Conservation (phyloP, 2,113 vertebrate species). For the Brachypteracias leptosomus region DNA sequence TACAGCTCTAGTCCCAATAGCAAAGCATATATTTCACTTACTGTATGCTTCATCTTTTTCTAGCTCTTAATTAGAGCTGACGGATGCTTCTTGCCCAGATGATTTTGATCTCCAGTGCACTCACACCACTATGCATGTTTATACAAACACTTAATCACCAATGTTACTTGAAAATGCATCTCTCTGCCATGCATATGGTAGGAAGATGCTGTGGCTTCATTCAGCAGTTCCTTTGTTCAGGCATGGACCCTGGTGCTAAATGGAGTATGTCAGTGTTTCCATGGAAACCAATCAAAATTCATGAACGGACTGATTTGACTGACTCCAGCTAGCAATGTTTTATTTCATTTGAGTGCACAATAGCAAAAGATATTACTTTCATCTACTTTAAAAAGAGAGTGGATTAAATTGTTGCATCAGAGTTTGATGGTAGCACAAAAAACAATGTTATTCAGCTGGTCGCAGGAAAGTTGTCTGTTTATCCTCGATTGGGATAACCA, state of each 20-base stretch:
- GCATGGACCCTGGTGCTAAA: conserved; percentile 27
- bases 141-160: neutral
- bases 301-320: conserved; percentile 23
- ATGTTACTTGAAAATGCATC: neutral
- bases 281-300: conserved; percentile 63
- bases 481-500: neutral
- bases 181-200: neutral
- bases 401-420: conserved; percentile 4
- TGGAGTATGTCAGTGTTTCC: conserved; percentile 40
- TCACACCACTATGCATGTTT: neutral
- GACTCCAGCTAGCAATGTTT: conserved; percentile 31
- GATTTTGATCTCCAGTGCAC: neutral
- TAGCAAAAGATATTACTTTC: neutral
- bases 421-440: neutral
- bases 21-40: neutral
- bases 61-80: neutral
- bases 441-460: neutral
- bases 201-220: neutral
- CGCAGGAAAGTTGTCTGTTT: neutral
- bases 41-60: neutral
- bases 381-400: neutral
- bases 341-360: conserved; percentile 17
- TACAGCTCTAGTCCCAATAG: neutral
- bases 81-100: neutral
- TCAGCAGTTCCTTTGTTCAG: conserved; percentile 27